phyloP scores from a whole-genome alignment of 2,888 invertebrate genomes.

The Oxyscelio sp. region DNA sequence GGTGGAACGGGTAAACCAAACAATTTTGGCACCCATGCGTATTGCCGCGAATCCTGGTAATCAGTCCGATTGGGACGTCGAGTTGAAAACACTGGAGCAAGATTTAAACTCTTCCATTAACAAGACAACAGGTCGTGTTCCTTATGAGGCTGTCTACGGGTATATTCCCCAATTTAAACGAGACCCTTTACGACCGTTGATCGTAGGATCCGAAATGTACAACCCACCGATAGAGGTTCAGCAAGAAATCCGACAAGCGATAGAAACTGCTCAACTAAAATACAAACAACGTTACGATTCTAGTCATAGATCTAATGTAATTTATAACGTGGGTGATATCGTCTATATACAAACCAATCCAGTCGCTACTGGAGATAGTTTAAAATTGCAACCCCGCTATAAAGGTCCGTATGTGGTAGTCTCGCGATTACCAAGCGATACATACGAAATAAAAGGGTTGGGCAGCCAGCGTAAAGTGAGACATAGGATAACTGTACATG shows the following conservation, averaged over 20 bases:
- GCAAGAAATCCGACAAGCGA: not conserved
- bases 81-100: constrained; percentile 5
- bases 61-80: constrained; percentile 40
- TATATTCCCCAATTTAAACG: constrained; percentile 56
- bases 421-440: constrained; percentile 7
- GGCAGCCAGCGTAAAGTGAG: not conserved
- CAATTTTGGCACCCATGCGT: constrained; percentile 42
- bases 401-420: constrained; percentile 26
- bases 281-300: constrained; percentile 1
- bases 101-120: constrained; percentile 43
- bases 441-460: constrained; percentile 7
- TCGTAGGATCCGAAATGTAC: not conserved
- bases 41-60: not conserved
- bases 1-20: constrained; percentile 54
- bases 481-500: constrained; percentile 14
- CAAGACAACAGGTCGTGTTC: constrained; percentile 47
- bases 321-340: constrained; percentile 28
- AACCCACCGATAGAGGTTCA: constrained; percentile 1
- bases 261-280: not conserved
- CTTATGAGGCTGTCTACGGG: constrained; percentile 55
- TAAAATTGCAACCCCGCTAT: constrained; percentile 21
- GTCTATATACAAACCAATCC: constrained; percentile 27
- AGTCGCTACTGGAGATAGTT: constrained; percentile 9
- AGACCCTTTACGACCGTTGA: constrained; percentile 9
- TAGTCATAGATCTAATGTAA: not conserved